Evolutionary conservation across 2,797 vertebrate genomes (phyloP).

Genomic region (Holocentrus rufus): DNA sequence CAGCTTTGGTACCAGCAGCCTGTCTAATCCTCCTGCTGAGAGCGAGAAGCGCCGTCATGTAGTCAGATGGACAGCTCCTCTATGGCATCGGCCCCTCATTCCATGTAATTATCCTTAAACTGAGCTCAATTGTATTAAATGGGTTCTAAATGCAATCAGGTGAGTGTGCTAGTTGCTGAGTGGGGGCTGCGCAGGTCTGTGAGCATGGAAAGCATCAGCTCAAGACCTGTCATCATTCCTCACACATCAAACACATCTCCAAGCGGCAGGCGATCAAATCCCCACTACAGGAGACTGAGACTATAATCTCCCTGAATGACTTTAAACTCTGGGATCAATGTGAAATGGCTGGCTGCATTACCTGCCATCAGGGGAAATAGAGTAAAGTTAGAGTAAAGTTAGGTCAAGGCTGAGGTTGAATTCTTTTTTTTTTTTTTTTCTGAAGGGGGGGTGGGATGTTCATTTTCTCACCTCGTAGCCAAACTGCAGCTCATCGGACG

Average conservation of each 20-base stretch:
- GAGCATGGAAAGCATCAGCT: slow-evolving; percentile 76
- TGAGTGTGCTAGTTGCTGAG: slow-evolving; percentile 65
- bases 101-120: slow-evolving; percentile 81
- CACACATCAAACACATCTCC: slow-evolving; percentile 75
- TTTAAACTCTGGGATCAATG: slow-evolving; percentile 70
- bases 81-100: slow-evolving; percentile 70
- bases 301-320: slow-evolving; percentile 64
- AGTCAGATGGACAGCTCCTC: slow-evolving; percentile 56
- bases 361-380: slow-evolving; percentile 30
- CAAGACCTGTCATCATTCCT: slow-evolving; percentile 71
- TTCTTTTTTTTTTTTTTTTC: slow-evolving; percentile 1
- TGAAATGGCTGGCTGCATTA: slow-evolving; percentile 56
- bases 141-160: slow-evolving; percentile 82
- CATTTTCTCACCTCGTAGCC: slow-evolving; percentile 91
- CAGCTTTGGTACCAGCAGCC: slow-evolving; percentile 19
- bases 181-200: slow-evolving; percentile 53
- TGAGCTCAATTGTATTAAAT: slow-evolving; percentile 82
- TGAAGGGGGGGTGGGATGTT: not conserved
- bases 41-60: slow-evolving; percentile 27
- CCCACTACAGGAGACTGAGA: slow-evolving; percentile 49
- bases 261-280: slow-evolving; percentile 56
- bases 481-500: slow-evolving; percentile 97
- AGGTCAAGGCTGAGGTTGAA: slow-evolving; percentile 6
- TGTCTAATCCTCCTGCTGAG: slow-evolving; percentile 31
- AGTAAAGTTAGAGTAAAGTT: slow-evolving; percentile 18